A percentile compares a stretch with the other conserved stretches of the same genome.
Conservation (phyloP, 2,113 vertebrate species). For the Phalacrocorax pelagicus region DNA sequence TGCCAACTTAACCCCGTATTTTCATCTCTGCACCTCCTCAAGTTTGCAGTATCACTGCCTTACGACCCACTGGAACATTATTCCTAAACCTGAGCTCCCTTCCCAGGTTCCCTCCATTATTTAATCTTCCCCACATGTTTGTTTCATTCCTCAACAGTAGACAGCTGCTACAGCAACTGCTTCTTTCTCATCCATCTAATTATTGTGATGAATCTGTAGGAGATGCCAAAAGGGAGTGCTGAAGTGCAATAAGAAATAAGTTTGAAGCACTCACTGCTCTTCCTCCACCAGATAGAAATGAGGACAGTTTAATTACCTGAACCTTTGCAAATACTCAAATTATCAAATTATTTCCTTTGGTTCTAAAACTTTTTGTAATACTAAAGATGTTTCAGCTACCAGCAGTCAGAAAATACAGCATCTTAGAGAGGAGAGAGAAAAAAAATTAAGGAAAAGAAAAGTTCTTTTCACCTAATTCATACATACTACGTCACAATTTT, state of each 20-base stretch:
- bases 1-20: background rate
- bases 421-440: background rate
- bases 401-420: background rate
- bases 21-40: background rate
- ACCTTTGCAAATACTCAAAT: background rate
- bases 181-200: background rate
- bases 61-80: background rate
- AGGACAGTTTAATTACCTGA: background rate
- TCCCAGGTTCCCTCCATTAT: background rate
- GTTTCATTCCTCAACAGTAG: background rate
- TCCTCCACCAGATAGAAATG: background rate
- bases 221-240: background rate
- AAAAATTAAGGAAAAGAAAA: fast-evolving
- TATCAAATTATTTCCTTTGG: background rate
- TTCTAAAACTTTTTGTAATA: background rate
- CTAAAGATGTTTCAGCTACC: background rate
- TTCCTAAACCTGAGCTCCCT: background rate
- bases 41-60: background rate
- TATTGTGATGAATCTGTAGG: background rate
- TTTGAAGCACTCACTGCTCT: background rate
- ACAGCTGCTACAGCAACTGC: background rate
- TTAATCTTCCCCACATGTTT: background rate
- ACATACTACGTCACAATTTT: background rate
- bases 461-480: background rate
- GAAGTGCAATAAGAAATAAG: background rate